Conservation (phyloP, 2,113 vertebrate genomes). For the Centropristis striata region DNA sequence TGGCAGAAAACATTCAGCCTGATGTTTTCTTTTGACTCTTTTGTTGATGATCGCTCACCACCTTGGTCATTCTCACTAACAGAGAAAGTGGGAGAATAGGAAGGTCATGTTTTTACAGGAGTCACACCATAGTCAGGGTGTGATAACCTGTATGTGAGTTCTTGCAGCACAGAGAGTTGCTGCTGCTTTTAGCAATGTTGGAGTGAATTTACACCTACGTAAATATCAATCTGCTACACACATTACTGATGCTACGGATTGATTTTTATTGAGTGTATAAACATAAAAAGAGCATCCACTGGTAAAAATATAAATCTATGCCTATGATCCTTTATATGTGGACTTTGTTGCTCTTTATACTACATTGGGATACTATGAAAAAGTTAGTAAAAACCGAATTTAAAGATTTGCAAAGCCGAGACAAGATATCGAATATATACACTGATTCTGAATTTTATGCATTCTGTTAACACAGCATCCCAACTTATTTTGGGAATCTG, state of each 20-base stretch:
- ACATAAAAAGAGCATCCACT: no score
- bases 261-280: no score
- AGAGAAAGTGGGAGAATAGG: background rate
- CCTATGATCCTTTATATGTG: no score
- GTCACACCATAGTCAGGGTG: background rate
- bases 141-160: background rate
- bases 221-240: background rate
- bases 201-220: background rate
- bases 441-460: no score
- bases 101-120: background rate
- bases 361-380: no score
- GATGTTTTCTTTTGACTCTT: constrained; percentile 5
- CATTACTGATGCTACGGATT: background rate
- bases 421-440: no score
- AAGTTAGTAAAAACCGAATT: no score
- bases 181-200: background rate
- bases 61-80: background rate
- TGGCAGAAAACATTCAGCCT: background rate
- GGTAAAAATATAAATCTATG: no score
- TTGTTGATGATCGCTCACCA: background rate
- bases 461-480: no score
- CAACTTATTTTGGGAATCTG: no score
- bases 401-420: no score
- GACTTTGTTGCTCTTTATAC: no score
- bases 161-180: background rate